Evolutionary conservation across 2,113 vertebrate genomes (phyloP), one percentile per base, ranked within the genome.

Genomic region (Hypocryptadius cinnamomeus): DNA sequence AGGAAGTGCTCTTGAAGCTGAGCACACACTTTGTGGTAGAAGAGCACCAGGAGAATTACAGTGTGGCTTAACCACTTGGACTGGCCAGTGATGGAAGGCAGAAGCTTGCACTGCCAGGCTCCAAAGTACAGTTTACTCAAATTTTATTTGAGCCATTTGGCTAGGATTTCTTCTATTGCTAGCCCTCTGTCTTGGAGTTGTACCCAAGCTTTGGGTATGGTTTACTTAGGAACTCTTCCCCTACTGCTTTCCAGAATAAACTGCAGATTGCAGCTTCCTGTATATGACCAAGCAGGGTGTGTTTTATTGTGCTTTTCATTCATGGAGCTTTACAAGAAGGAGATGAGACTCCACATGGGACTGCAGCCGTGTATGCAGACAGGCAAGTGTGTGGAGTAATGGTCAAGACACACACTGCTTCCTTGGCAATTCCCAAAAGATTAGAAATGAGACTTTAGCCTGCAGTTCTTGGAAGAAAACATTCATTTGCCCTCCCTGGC

Each of bases 161-260:
- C 81, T 53, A 68, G 22, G 31, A 21, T 90, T 92, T 94, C 60
- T 92, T 50, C 35, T 87, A 51, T 56, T 91, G 59, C 37, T 91
- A 79, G 47, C 56, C 64, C 48, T 79, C 53, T 77, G 33, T 47
- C 65, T 64, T 90, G 71, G 68, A 83, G n/a, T 27, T 53, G 56
- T 1, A 15, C 81, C 91, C 76, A 83, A 83, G 33, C 25, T 93
- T 77, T 54, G 63, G 27, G 30, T 76, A 48, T 70, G 50, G 31
- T 80, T 90, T 92, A 37, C 35, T 87, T 85, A 35, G 35, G 44
- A 66, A 45, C 56, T 91, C 44, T 80, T 96, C 40, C 74, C 15
- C 21, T 51, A 11, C 28, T 2, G 2, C 47, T 66, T 93, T 69
- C 71, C 64, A 65, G 13, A 16, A 24, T 42, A 92, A 85, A 66